Percentiles rank a stretch among this genome's conserved stretches.
Conservation (phyloP, 1,140 invertebrate genomes). For the Macrosteles quadrilineatus region DNA sequence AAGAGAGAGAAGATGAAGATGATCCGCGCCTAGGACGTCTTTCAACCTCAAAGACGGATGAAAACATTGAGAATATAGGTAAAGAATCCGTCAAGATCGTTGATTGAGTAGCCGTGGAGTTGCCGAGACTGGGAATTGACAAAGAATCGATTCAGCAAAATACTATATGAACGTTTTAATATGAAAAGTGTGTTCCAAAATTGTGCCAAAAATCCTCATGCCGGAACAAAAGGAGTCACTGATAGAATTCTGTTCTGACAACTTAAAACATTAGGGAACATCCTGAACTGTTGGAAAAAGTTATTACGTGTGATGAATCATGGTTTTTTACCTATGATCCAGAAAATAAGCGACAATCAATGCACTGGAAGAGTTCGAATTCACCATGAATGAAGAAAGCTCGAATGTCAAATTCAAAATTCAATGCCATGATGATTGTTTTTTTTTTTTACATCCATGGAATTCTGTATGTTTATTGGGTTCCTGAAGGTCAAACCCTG, state of each 20-base stretch:
- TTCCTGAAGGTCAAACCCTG: no score
- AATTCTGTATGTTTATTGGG: slow-evolving; percentile 44
- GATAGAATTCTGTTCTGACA: slow-evolving; percentile 33
- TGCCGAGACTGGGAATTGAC: slow-evolving; percentile 32
- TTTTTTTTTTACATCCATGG: slow-evolving; percentile 43
- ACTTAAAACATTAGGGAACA: slow-evolving; percentile 34
- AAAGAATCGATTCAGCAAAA: slow-evolving; percentile 25
- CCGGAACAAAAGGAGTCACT: slow-evolving; percentile 29
- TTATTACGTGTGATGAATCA: slow-evolving; percentile 12
- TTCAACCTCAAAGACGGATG: slow-evolving; percentile 40
- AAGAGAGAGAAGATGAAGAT: slow-evolving; percentile 31
- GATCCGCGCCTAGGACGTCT: slow-evolving; percentile 35
- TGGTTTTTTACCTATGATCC: no score
- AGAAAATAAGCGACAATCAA: slow-evolving; percentile 31
- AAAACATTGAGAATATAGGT: slow-evolving; percentile 42
- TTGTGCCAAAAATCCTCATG: slow-evolving; percentile 34
- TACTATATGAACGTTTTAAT: slow-evolving; percentile 31
- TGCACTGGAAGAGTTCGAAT: slow-evolving; percentile 33
- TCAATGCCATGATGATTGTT: slow-evolving; percentile 42
- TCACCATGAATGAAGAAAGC: slow-evolving; percentile 40
- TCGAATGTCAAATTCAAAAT: slow-evolving; percentile 36
- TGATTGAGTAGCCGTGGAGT: slow-evolving; percentile 35
- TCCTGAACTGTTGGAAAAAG: slow-evolving; percentile 29
- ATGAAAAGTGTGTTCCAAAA: slow-evolving; percentile 34
- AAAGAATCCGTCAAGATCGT: slow-evolving; percentile 41